Conservation (phyloP, 2,888 invertebrate species). For the Drosophila atripex region DNA sequence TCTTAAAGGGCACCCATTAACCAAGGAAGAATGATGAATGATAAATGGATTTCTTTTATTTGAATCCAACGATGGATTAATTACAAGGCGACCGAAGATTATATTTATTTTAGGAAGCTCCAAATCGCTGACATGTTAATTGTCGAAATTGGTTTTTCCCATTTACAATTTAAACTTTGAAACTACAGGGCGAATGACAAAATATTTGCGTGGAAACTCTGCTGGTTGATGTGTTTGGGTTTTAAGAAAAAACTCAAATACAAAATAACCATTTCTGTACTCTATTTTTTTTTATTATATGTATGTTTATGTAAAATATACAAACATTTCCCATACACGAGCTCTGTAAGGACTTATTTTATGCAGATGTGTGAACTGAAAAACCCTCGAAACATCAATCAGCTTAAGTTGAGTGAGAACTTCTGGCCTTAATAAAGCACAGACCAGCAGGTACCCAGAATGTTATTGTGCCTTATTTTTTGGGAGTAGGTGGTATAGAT, state of each 20-base stretch:
- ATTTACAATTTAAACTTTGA: not conserved
- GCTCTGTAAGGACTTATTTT: conserved; percentile 25
- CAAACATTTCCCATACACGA: not conserved
- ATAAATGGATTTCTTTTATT: conserved; percentile 2
- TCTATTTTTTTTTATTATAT: not conserved
- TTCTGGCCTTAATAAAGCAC: conserved; percentile 27
- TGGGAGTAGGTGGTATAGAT: not conserved
- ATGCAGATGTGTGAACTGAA: conserved; percentile 40
- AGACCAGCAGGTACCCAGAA: conserved; percentile 26
- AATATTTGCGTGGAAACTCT: not conserved
- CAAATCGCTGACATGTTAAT: not conserved
- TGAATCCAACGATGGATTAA: not conserved
- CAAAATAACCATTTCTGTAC: not conserved
- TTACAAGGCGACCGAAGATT: not conserved
- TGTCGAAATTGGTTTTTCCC: not conserved
- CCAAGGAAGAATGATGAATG: not conserved
- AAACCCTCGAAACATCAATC: conserved; percentile 35
- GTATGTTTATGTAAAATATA: no score
- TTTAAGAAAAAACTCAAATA: not conserved
- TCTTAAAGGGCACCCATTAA: not conserved
- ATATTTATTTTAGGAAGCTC: not conserved
- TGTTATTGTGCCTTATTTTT: conserved; percentile 20
- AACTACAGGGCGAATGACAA: not conserved
- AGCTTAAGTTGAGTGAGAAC: conserved; percentile 22
- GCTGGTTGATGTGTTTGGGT: not conserved